Conservation (phyloP, 2,797 vertebrate species). For the Poecilia gillii region DNA sequence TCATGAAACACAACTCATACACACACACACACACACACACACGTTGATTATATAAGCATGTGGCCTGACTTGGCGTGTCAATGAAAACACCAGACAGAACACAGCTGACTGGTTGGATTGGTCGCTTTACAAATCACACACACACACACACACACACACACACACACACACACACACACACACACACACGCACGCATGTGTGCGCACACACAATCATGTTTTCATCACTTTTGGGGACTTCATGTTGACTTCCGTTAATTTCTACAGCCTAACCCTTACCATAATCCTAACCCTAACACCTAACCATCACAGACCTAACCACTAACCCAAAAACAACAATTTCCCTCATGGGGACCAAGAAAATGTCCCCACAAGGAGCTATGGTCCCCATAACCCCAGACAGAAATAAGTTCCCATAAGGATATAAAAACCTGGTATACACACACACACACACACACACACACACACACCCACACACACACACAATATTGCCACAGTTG, state of each 20-base stretch:
- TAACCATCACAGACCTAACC: too few relatives aligned
- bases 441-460: constrained; percentile 23
- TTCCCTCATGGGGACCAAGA: too few relatives aligned
- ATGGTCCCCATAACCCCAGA: too few relatives aligned
- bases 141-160: constrained; percentile 19
- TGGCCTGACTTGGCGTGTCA: constrained; percentile 54
- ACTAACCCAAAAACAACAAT: too few relatives aligned
- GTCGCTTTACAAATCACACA: constrained; percentile 48
- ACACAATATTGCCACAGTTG: constrained; percentile 1
- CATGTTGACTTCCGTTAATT: too few relatives aligned
- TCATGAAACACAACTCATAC: constrained; percentile 29
- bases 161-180: constrained; percentile 24
- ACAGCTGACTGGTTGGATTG: constrained; percentile 47
- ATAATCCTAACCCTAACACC: too few relatives aligned
- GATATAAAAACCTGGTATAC: background rate
- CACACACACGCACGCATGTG: constrained; percentile 7
- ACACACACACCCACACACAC: constrained; percentile 12
- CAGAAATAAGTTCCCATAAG: too few relatives aligned
- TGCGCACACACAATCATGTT: background rate
- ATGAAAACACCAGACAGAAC: constrained; percentile 53
- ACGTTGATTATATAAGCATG: constrained; percentile 61
- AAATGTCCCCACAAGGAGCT: too few relatives aligned
- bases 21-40: constrained; percentile 19
- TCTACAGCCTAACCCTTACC: too few relatives aligned
- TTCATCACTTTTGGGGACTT: too few relatives aligned